These are phyloP conservation scores for Ichneumoninae sp. DNA, from an alignment of 2,888 invertebrate species.

Conservation along the genomic window DNA sequence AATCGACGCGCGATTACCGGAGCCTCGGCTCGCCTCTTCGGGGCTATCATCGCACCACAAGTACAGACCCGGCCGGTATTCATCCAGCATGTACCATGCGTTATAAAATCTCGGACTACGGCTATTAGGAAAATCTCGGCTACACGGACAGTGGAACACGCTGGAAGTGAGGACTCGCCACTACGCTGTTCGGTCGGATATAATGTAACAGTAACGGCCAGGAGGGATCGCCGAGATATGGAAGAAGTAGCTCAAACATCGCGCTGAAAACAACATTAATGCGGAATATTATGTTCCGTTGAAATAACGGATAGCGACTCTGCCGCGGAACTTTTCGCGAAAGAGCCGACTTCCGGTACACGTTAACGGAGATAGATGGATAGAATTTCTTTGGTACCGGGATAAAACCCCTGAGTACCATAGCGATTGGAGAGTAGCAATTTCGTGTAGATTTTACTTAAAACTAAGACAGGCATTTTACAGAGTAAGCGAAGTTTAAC, in stretches of 20 bases:
- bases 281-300: conserved; percentile 20
- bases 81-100: conserved; percentile 8
- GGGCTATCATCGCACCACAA: conserved; percentile 60
- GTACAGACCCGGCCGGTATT: conserved; percentile 20
- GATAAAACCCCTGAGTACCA: too few relatives aligned
- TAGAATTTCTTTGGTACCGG: too few relatives aligned
- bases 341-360: background rate
- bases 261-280: conserved; percentile 11
- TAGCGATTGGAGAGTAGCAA: too few relatives aligned
- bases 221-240: background rate
- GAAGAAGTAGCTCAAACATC: conserved; percentile 45
- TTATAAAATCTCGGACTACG: conserved; percentile 23
- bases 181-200: background rate
- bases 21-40: background rate
- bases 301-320: conserved; percentile 31
- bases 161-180: background rate
- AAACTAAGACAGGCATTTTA: too few relatives aligned
- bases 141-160: conserved; percentile 49
- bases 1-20: conserved; percentile 28
- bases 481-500: too few relatives aligned
- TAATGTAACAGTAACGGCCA: background rate
- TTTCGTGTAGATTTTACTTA: too few relatives aligned
- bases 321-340: background rate
- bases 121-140: conserved; percentile 41
- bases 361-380: background rate